Evolutionary conservation across 2,113 vertebrate species (phyloP).

Genomic region (Sander vitreus): DNA sequence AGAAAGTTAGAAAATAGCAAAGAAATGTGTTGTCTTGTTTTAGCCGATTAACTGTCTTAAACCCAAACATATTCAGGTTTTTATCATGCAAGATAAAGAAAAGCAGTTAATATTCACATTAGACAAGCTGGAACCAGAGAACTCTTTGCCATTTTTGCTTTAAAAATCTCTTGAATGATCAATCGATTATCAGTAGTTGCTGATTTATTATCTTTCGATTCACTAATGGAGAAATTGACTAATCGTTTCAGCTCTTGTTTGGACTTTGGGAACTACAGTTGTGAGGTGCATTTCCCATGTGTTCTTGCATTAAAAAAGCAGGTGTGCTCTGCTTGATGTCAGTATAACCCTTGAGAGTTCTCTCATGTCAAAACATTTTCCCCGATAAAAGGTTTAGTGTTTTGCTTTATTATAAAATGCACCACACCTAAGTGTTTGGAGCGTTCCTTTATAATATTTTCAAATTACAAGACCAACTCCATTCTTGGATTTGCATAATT

Average conservation of each 20-base stretch:
- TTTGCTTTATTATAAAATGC: not conserved
- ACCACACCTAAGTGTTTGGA: no score
- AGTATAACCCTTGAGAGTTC: not conserved
- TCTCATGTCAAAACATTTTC: not conserved
- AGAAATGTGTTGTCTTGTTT: no score
- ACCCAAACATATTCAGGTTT: no score
- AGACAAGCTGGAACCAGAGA: not conserved
- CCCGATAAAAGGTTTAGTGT: no score
- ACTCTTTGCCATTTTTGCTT: not conserved
- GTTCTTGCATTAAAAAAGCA: not conserved
- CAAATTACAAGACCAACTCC: not conserved
- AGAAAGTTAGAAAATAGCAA: not conserved
- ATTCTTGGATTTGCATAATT: not conserved
- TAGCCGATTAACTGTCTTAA: no score
- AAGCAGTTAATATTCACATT: not conserved
- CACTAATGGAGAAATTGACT: not conserved
- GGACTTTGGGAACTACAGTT: not conserved
- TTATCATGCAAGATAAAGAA: no score
- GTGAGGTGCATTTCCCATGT: not conserved
- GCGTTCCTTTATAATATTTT: not conserved
- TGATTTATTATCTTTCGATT: not conserved
- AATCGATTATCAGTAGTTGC: not conserved
- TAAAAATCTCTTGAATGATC: not conserved
- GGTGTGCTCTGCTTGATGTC: not conserved
- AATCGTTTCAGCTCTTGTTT: not conserved